Conservation (phyloP, 2,113 vertebrate species). For the Hemicordylus capensis region DNA sequence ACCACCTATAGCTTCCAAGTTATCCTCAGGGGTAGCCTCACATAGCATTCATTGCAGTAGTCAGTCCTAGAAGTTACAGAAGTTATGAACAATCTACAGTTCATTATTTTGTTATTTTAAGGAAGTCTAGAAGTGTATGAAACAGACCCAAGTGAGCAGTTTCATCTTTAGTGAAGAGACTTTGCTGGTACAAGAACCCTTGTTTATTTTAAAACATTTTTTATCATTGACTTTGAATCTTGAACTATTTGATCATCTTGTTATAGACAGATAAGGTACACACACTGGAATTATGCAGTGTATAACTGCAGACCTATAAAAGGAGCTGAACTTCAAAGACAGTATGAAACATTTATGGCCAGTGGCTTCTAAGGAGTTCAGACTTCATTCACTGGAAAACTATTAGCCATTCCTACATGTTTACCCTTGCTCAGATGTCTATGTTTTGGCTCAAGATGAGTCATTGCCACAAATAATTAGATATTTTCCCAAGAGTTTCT, state of each 20-base stretch:
- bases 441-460: slow-evolving; percentile 43
- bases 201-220: background rate
- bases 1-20: background rate
- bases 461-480: slow-evolving; percentile 24
- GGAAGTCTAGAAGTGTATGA: background rate
- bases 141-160: background rate
- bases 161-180: background rate
- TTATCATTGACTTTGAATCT: background rate
- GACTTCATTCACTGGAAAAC: slow-evolving; percentile 58
- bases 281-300: background rate
- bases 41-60: background rate
- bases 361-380: slow-evolving; percentile 28
- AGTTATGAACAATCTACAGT: background rate
- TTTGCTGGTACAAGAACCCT: background rate
- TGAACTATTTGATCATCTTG: background rate
- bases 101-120: background rate
- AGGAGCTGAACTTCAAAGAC: slow-evolving; percentile 13
- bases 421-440: slow-evolving; percentile 28
- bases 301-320: slow-evolving; percentile 6
- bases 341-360: slow-evolving; percentile 35
- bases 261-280: background rate
- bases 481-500: slow-evolving; percentile 2
- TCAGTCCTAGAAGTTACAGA: background rate
- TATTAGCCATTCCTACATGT: slow-evolving; percentile 32
- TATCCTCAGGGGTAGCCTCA: background rate